Base-by-base conservation (phyloP, 2,888 invertebrate species). In the Parapristionchus giblindavisi region DNA sequence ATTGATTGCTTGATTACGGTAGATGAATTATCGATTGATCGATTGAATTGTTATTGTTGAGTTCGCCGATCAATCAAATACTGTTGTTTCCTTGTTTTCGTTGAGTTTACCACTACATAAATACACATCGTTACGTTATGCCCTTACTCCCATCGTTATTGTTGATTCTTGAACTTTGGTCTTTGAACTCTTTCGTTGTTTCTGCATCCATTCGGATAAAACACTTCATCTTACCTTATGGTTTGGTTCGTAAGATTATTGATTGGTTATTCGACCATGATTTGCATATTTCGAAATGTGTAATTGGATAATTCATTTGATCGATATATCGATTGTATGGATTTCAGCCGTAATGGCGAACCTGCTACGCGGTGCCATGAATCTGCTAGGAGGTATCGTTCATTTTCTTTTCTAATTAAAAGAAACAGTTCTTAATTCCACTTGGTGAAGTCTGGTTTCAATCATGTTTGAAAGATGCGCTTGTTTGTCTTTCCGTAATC, bases 361-460 rank as follows among this genome's bases (percentile, higher is more conserved):
- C 29, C 56, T 71, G n/a, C 21, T 71, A 27, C 54, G 70, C 29
- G 70, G 70, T 29, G 70, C 70, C 5, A 56, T 54, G 56, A 71
- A 71, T 27, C 70, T 71, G 40, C 56, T 71, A 0, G 70, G 70
- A 71, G 70, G 70, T 71, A n/a, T 56, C 8, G 56, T 56, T 48
- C 17, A 21, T 48, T 48, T 14, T 48, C 48, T 48, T 48, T 48
- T 48, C 21, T 48, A 14, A 48, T 48, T 48, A 14, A 48, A 48
- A 48, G 48, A 48, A 48, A 48, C 14, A 48, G 48, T 48, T 48
- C 14, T n/a, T n/a, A n/a, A n/a, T n/a, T n/a, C n/a, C n/a, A n/a
- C n/a, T n/a, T n/a, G n/a, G n/a, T n/a, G n/a, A n/a, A n/a, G n/a
- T n/a, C n/a, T n/a, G n/a, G n/a, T n/a, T n/a, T n/a, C n/a, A n/a